These are phyloP conservation scores for Rhinogobio ventralis DNA, from an alignment of 2,797 vertebrate species.

Conservation along the genomic window DNA sequence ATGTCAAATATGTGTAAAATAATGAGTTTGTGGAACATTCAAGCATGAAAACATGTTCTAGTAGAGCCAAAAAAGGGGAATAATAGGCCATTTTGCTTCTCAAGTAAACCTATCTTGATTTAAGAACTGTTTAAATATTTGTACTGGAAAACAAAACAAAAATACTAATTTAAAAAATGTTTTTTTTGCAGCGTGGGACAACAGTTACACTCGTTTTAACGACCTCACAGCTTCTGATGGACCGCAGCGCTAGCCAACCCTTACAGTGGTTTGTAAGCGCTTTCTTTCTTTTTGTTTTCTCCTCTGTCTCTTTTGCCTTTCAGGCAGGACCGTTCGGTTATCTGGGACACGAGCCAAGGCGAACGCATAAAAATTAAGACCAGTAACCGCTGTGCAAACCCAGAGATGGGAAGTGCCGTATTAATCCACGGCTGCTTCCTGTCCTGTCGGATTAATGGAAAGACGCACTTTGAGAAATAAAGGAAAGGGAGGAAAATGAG, in stretches of 20 bases:
- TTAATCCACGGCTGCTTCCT: constrained; percentile 69
- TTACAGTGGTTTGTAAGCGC: constrained; percentile 61
- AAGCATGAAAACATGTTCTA: not conserved
- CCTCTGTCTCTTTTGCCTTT: constrained; percentile 35
- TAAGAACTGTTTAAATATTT: not conserved
- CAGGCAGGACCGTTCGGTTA: constrained; percentile 69
- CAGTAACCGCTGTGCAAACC: constrained; percentile 64
- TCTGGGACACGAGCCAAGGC: constrained; percentile 68
- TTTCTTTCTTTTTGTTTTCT: constrained; percentile 48
- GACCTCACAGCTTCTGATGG: constrained; percentile 14
- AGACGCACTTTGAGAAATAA: constrained; percentile 55
- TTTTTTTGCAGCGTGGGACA: not conserved
- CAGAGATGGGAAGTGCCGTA: constrained; percentile 68
- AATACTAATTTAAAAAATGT: not conserved
- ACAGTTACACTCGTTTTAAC: constrained; percentile 16
- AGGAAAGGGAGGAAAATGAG: constrained; percentile 55
- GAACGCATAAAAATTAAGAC: constrained; percentile 72
- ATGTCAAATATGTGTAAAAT: not conserved
- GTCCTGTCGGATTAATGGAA: constrained; percentile 59
- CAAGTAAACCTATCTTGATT: not conserved
- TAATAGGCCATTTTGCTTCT: not conserved
- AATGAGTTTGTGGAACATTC: not conserved
- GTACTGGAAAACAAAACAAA: not conserved
- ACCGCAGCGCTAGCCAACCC: constrained; percentile 33
- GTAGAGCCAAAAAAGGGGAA: not conserved